Percentiles rank a stretch among this genome's conserved stretches.
phyloP scores from a whole-genome alignment of 2,797 vertebrate genomes.

The Gallinago solitaria region DNA sequence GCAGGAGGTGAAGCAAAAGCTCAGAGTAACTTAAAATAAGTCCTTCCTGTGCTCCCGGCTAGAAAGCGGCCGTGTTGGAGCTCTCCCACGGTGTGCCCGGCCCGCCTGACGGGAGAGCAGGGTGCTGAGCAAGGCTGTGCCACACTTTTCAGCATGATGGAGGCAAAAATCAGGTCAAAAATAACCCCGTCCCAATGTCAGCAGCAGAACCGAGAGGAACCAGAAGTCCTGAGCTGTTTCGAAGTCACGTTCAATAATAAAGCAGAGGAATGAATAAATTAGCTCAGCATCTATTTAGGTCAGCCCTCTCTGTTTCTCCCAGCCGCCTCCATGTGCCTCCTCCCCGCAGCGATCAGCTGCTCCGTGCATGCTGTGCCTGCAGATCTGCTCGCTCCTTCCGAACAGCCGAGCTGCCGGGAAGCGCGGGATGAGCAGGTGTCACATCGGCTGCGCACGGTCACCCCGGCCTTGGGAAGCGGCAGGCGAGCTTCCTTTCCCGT shows the following conservation, averaged over 20 bases:
- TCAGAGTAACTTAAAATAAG: background rate
- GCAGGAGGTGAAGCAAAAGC: constrained; percentile 20
- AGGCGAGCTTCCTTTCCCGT: background rate
- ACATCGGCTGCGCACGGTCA: background rate
- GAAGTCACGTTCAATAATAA: constrained; percentile 39
- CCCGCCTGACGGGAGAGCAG: background rate
- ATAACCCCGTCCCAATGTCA: constrained; percentile 17
- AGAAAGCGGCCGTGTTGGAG: background rate
- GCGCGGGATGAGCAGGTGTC: background rate
- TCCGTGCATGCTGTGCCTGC: background rate
- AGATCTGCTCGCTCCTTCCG: background rate
- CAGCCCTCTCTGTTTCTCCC: constrained; percentile 12
- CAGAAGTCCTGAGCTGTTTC: constrained; percentile 30
- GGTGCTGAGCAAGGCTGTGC: constrained; percentile 1
- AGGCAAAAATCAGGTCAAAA: constrained; percentile 25
- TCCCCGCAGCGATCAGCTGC: constrained; percentile 8
- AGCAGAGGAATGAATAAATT: constrained; percentile 49
- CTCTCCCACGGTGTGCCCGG: background rate
- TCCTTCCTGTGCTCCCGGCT: background rate
- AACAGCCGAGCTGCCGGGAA: background rate
- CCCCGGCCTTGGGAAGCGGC: background rate
- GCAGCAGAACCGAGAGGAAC: constrained; percentile 25
- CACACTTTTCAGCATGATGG: background rate
- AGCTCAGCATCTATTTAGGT: constrained; percentile 62
- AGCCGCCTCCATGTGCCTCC: constrained; percentile 7